A percentile compares a stretch with the other conserved stretches of the same genome.
Evolutionary conservation across 2,888 invertebrate species (phyloP).

Genomic region (Drosophila merina): DNA sequence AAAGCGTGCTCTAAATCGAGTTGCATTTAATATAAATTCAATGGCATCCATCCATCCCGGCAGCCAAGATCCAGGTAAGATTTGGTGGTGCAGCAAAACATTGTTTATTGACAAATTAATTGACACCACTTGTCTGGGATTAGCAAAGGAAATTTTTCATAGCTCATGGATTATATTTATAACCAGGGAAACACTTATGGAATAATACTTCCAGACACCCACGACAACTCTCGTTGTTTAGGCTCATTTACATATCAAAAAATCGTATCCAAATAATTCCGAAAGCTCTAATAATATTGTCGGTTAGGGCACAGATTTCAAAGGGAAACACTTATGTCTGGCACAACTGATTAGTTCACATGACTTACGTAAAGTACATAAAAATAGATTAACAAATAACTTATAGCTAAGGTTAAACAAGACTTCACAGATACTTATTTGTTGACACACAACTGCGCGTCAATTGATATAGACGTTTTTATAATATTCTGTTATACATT

Average conservation of each 20-base stretch:
- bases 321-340: slow-evolving; percentile 11
- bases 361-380: slow-evolving; percentile 24
- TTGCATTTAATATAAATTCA: slow-evolving; percentile 19
- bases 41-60: slow-evolving; percentile 2
- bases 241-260: slow-evolving; percentile 12
- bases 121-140: slow-evolving; percentile 21
- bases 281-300: background rate
- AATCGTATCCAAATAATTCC: background rate
- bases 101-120: slow-evolving; percentile 24
- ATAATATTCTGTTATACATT: slow-evolving; percentile 54
- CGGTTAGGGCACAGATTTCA: slow-evolving; percentile 3
- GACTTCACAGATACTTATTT: slow-evolving; percentile 21
- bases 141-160: slow-evolving; percentile 39
- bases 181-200: background rate
- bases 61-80: background rate
- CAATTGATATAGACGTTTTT: slow-evolving; percentile 41
- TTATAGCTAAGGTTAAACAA: slow-evolving; percentile 27
- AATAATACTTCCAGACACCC: slow-evolving; percentile 13
- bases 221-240: slow-evolving; percentile 1
- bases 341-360: slow-evolving; percentile 14
- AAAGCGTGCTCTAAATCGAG: slow-evolving; percentile 40
- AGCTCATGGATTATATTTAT: background rate
- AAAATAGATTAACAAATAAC: slow-evolving; percentile 33
- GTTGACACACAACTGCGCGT: slow-evolving; percentile 16
- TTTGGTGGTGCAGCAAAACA: slow-evolving; percentile 26